These are phyloP conservation scores for Cnemophilus loriae DNA, from an alignment of 2,113 vertebrate genomes.

Conservation along the genomic window DNA sequence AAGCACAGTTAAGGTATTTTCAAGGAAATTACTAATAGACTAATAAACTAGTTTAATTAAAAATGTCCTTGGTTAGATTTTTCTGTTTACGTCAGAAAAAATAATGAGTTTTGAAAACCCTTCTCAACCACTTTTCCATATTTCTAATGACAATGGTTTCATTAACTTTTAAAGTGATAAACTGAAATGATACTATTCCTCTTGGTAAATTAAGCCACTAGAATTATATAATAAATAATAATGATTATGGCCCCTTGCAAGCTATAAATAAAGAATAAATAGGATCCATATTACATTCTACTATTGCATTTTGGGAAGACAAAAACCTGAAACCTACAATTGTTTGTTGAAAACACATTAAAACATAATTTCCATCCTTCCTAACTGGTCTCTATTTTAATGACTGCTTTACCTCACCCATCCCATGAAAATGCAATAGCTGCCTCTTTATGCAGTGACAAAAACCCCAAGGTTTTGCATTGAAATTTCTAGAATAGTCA, in stretches of 20 bases:
- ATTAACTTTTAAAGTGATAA: not conserved
- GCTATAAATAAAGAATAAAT: not conserved
- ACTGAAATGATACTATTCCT: not conserved
- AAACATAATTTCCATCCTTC: not conserved
- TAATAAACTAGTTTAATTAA: not conserved
- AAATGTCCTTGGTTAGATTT: not conserved
- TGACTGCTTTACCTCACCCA: not conserved
- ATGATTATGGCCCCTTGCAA: not conserved
- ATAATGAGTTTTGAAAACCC: fast-evolving
- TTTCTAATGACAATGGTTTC: not conserved
- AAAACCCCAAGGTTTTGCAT: not conserved
- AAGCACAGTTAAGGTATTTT: not conserved
- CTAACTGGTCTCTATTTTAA: not conserved
- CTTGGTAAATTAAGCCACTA: not conserved
- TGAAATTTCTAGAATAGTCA: not conserved
- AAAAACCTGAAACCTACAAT: not conserved
- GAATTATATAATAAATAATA: not conserved
- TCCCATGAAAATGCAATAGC: not conserved
- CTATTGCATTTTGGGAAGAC: not conserved
- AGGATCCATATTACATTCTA: not conserved
- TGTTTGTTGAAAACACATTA: not conserved
- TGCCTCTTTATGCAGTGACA: not conserved
- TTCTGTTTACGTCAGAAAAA: not conserved
- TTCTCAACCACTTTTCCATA: not conserved
- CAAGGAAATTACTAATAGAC: not conserved